Base-by-base conservation (phyloP, 2,797 vertebrate species). In the Chromis chromis region DNA sequence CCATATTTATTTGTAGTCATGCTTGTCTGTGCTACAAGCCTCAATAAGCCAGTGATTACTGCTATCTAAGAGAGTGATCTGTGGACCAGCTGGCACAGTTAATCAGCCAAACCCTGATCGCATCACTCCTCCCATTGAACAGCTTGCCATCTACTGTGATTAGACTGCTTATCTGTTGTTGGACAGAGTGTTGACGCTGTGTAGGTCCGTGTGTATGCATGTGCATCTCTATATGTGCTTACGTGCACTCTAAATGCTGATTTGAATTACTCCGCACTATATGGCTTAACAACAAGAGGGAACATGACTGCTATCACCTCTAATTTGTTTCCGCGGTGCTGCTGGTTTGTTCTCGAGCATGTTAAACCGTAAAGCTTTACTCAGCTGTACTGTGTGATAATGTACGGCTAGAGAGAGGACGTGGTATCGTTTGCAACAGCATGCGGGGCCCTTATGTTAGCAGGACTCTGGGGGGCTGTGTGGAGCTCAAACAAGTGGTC, bases 81-180 rank as follows among this genome's bases (percentile, higher is more conserved):
- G 77, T 75, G 61, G 65, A 89, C 46, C 88, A 89, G 87, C 89
- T 89, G 90, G 88, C 83, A 74, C 66, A 28, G 85, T 87, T 88
- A 90, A 90, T 90, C 90, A 90, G 84, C 88, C 78, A 65, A 79
- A 74, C 78, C 87, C 84, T 82, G 87, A 88, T 89, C 78, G 6
- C 87, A 81, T 86, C 79, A 74, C 85, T 85, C 74, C 78, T 78
- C 61, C 80, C 75, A 76, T 84, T 76, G 78, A 90, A 74, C 90
- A 86, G 89, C 87, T 83, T 89, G 81, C 70, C 80, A 84, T 81
- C 74, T 17, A 73, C 79, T 68, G 61, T 89, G 89, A 91, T 90
- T 89, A 88, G 75, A 77, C 70, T 78, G 88, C 85, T 92, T 89
- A 92, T 89, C 84, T 87, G 81, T 58, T 54, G 68, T 42, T 61